A percentile compares a stretch with the other conserved stretches of the same genome.
These are phyloP conservation scores for Bothrops jararaca DNA, from an alignment of 2,113 vertebrate genomes.

Conservation along the genomic window DNA sequence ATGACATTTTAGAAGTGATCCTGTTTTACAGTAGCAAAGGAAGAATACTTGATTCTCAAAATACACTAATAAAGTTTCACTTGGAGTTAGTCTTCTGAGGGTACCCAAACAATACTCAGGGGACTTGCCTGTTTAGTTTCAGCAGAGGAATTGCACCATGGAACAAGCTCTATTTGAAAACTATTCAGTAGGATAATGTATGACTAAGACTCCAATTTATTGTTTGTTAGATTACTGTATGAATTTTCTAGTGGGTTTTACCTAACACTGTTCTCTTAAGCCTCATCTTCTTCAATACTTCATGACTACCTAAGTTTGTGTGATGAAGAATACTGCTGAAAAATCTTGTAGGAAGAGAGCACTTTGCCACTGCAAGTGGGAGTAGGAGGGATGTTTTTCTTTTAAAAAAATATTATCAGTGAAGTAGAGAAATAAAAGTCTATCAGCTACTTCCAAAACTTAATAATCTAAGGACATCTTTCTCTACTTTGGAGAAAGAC, in stretches of 20 bases:
- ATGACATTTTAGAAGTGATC: neutral
- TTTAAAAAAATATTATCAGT: neutral
- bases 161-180: neutral
- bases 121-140: neutral
- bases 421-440: neutral
- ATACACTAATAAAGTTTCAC: neutral
- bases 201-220: neutral
- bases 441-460: neutral
- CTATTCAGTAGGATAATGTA: neutral
- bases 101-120: neutral
- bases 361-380: neutral
- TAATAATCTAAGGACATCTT: neutral
- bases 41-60: neutral
- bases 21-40: neutral
- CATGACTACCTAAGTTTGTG: neutral
- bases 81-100: neutral
- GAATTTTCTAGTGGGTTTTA: neutral
- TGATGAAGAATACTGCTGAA: neutral
- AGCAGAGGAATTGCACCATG: neutral
- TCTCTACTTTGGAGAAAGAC: neutral
- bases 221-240: neutral
- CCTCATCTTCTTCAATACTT: neutral
- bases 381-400: neutral
- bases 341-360: neutral
- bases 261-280: neutral